Conservation (phyloP, 37 sponge, comb jelly and placozoan genomes). For the Bolinopsis microptera region DNA sequence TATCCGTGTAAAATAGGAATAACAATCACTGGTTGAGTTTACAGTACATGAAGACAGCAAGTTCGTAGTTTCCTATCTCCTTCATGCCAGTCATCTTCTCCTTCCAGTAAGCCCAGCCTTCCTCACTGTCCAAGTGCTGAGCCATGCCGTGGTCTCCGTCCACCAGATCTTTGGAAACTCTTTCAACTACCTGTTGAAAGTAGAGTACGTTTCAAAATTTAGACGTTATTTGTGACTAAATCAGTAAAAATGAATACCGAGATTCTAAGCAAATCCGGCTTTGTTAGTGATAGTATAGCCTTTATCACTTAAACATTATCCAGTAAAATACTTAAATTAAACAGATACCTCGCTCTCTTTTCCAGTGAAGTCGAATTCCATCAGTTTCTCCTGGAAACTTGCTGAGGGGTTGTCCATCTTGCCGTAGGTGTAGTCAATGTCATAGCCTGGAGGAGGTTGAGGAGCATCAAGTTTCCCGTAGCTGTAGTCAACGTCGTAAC, state of each 20-base stretch:
- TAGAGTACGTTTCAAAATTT: too few relatives aligned
- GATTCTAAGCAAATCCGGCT: too few relatives aligned
- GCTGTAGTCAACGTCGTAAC: background rate
- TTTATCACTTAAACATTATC: too few relatives aligned
- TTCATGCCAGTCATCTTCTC: background rate
- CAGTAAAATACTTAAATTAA: too few relatives aligned
- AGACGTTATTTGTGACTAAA: too few relatives aligned
- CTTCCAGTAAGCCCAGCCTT: constrained; percentile 46
- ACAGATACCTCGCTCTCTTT: background rate
- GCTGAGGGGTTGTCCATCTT: background rate
- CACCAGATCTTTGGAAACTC: constrained; percentile 6
- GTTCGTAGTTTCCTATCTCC: constrained; percentile 21
- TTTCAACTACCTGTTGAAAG: background rate
- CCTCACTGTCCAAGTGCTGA: constrained; percentile 4
- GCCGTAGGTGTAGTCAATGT: constrained; percentile 20
- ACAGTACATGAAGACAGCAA: constrained; percentile 45
- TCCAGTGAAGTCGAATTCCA: constrained; percentile 24
- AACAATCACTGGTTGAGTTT: constrained; percentile 35
- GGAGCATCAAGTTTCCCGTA: background rate
- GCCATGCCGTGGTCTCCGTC: constrained; percentile 45
- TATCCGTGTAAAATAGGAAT: too few relatives aligned
- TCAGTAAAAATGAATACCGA: too few relatives aligned
- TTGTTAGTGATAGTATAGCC: too few relatives aligned
- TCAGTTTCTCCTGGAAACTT: background rate
- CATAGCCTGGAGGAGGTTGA: background rate